Base-by-base conservation (phyloP, 2,888 invertebrate genomes). In the Noctua fimbriata region DNA sequence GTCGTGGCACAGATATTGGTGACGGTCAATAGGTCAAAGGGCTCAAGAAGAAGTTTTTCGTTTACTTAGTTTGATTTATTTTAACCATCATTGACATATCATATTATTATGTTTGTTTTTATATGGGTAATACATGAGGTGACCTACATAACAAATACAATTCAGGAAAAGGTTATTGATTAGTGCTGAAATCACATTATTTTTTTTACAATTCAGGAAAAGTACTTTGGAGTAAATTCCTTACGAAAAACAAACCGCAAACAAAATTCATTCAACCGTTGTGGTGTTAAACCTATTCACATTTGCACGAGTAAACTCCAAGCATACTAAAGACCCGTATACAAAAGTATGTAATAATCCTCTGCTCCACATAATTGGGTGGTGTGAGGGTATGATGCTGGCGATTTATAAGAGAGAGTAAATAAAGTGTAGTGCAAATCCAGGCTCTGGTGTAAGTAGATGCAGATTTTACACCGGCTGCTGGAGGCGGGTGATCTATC, bases 401-500 rank as follows among this genome's bases (percentile, higher is more conserved):
- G 91, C 91, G 90, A 93, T 93, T 93, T 92, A 92, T 93, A 92
- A 91, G 89, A 90, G 89, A 86, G 89, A 86, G 92, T 93, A 94
- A 94, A 94, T 93, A 94, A 93, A 93, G 92, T 93, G 93, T 92
- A 93, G 92, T 92, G 93, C 92, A 93, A 92, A 93, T 92, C 92
- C 92, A 89, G 89, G 88, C 89, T 90, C 86, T 85, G 89, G 79
- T 89, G 92, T 93, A 93, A 95, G 94, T 92, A 93, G 94, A 95
- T 94, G 95, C 94, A 94, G 94, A 94, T 92, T 90, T 89, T 90
- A 89, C 92, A 91, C 93, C 94, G 93, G 94, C 91, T 94, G 95
- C 89, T 86, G 83, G 87, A 90, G 94, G 94, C 95, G 94, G 93
- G 92, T 91, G 92, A 95, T 95, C 95, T 92, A 94, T 95, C 95